Evolutionary conservation across 2,797 vertebrate genomes (phyloP), one percentile per base, ranked within the genome.

Genomic region (Spatula clypeata): DNA sequence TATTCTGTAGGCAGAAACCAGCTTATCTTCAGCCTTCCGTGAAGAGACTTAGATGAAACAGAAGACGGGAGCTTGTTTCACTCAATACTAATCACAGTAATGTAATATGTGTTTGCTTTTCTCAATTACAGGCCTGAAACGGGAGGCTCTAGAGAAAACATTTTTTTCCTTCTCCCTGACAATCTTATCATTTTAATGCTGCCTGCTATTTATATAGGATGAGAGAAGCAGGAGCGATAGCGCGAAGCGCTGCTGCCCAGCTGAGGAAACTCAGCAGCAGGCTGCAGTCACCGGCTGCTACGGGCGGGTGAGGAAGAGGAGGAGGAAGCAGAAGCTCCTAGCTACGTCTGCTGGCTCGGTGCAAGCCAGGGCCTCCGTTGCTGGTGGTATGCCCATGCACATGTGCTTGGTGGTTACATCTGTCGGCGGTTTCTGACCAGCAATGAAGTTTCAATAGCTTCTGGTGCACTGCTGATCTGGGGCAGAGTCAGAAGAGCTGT

Each of bases 51-150:
- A 81, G 31, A 91, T 84, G 82, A 95, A 96, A 91, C 66, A 51
- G 76, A 94, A 92, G 69, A 92, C 40, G 73, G 80, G 79, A 94
- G 83, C 66, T 89, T 93, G 86, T 80, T 96, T 93, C 75, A 31
- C 87, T 90, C 92, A 80, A 57, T 84, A 71, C 51, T 81, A 81
- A 86, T 96, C 91, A 92, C 82, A 90, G 73, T 90, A 92, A 94
- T 71, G 79, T 80, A 95, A 76, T 93, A 95, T 44, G 38, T 81
- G 73, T 94, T 97, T 96, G 86, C 57, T 96, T 97, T 95, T 92
- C 94, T 92, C 89, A 95, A 16, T 95, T 94, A 86, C 57, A 70
- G 65, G 31, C 69, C 73, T 84, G 67, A 95, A 94, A 84, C 34
- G 47, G 77, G 57, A 96, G 31, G 36, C 70, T 96, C 45, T 73